These are phyloP conservation scores for Sylvietta virens DNA, from an alignment of 2,113 vertebrate species.

Conservation along the genomic window DNA sequence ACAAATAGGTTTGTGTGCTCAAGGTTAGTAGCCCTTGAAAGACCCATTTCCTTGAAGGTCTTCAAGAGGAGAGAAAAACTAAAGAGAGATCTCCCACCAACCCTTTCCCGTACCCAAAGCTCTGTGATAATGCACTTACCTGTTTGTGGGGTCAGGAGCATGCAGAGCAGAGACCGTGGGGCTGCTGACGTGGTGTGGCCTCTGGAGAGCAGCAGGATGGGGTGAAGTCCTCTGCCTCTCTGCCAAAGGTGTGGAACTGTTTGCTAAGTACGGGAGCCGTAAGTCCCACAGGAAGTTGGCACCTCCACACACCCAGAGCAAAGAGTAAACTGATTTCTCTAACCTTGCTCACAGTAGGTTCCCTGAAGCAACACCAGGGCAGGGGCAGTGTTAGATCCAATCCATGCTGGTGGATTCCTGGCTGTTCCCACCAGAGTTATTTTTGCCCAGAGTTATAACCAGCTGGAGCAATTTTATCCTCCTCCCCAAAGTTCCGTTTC, in stretches of 20 bases:
- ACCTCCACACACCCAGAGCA: neutral
- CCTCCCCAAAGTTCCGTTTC: too few species aligned
- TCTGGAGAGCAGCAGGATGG: neutral
- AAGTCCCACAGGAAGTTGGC: neutral
- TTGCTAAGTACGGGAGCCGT: neutral
- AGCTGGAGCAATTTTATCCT: too few species aligned
- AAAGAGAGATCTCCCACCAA: neutral
- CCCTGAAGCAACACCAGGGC: too few species aligned
- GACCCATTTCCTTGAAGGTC: neutral
- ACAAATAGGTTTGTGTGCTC: neutral
- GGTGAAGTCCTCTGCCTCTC: neutral
- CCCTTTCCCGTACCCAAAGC: accelerated
- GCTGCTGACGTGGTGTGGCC: accelerated
- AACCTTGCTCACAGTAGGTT: neutral
- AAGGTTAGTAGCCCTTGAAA: neutral
- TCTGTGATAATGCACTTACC: neutral
- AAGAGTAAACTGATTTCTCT: neutral
- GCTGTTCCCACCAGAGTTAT: too few species aligned
- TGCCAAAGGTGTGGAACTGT: neutral
- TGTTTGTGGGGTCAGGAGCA: accelerated
- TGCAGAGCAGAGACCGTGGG: accelerated
- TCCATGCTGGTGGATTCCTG: too few species aligned
- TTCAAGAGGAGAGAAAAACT: neutral
- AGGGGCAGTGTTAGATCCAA: too few species aligned
- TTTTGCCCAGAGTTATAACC: too few species aligned